Conservation (phyloP, 2,113 vertebrate genomes). For the Festucalex cinctus region DNA sequence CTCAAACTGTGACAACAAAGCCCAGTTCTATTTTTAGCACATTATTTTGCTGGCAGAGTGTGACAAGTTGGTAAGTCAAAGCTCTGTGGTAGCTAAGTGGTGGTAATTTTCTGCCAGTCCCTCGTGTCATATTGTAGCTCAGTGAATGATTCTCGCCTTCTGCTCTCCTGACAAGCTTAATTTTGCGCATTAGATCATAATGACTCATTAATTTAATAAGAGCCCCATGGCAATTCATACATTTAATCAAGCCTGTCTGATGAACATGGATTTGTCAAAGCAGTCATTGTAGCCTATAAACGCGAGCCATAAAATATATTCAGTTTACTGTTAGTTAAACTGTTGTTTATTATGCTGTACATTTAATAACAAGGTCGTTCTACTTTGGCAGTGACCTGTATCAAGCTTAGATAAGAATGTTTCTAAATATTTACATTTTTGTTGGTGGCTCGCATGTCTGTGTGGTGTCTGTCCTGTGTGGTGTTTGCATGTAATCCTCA, state of each 20-base stretch:
- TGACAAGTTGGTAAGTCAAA: constrained; percentile 2
- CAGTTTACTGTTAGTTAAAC: neutral
- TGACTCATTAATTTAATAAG: constrained; percentile 25
- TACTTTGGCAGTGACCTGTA: neutral
- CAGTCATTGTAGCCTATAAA: neutral
- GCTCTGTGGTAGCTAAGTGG: constrained; percentile 2
- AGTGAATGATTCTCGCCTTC: constrained; percentile 14
- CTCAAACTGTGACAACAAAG: constrained; percentile 5
- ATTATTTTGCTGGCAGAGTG: constrained; percentile 14
- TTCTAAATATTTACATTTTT: too few species aligned
- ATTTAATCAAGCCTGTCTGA: constrained; percentile 20
- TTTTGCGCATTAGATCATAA: constrained; percentile 18
- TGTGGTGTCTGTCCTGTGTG: too few species aligned
- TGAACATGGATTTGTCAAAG: constrained; percentile 21
- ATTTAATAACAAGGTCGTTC: neutral
- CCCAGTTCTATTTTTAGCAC: constrained; percentile 16
- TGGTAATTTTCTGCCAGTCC: constrained; percentile 1
- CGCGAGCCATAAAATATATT: neutral
- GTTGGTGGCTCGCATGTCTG: neutral
- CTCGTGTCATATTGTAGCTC: neutral
- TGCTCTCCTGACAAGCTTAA: constrained; percentile 5
- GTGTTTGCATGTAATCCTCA: too few species aligned
- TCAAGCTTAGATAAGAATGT: neutral
- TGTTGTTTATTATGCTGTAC: neutral
- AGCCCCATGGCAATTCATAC: constrained; percentile 16